Percentiles rank a stretch among this genome's conserved stretches.
Evolutionary conservation across 2,888 invertebrate genomes (phyloP).

Genomic region (Catonia carolina): DNA sequence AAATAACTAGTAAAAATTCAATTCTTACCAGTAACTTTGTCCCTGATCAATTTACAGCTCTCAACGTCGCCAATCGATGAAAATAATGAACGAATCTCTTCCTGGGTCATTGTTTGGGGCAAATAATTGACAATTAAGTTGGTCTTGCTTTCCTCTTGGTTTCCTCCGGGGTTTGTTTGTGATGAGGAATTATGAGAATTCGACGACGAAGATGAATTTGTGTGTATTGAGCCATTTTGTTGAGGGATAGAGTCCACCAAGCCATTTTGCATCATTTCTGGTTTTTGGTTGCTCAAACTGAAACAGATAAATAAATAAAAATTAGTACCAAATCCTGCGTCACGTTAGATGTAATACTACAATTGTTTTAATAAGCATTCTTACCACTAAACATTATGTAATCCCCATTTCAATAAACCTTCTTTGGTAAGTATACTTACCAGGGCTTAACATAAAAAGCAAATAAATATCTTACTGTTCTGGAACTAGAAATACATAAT

Average conservation of each 20-base stretch:
- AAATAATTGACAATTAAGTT: slow-evolving; percentile 99
- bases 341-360: too few relatives aligned
- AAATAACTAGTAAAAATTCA: neutral
- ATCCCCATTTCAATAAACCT: too few relatives aligned
- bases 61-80: slow-evolving; percentile 98
- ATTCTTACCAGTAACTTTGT: slow-evolving; percentile 85
- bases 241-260: slow-evolving; percentile 70
- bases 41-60: slow-evolving; percentile 97
- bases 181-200: slow-evolving; percentile 41
- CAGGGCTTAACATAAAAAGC: too few relatives aligned
- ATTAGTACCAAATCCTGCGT: too few relatives aligned
- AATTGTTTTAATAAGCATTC: too few relatives aligned
- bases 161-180: slow-evolving; percentile 46
- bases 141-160: slow-evolving; percentile 90
- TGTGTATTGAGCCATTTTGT: slow-evolving; percentile 61
- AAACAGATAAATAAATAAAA: slow-evolving; percentile 25
- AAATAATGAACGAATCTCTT: slow-evolving; percentile 96
- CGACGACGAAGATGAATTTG: slow-evolving; percentile 39
- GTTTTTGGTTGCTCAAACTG: slow-evolving; percentile 24
- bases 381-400: too few relatives aligned
- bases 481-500: too few relatives aligned
- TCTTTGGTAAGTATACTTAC: too few relatives aligned
- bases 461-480: too few relatives aligned
- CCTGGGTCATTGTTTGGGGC: slow-evolving; percentile 99
- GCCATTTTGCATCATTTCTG: slow-evolving; percentile 72